Percentiles rank a stretch among this genome's conserved stretches.
Evolutionary conservation across 2,888 invertebrate genomes (phyloP).

Genomic region (Andrena bicolor): DNA sequence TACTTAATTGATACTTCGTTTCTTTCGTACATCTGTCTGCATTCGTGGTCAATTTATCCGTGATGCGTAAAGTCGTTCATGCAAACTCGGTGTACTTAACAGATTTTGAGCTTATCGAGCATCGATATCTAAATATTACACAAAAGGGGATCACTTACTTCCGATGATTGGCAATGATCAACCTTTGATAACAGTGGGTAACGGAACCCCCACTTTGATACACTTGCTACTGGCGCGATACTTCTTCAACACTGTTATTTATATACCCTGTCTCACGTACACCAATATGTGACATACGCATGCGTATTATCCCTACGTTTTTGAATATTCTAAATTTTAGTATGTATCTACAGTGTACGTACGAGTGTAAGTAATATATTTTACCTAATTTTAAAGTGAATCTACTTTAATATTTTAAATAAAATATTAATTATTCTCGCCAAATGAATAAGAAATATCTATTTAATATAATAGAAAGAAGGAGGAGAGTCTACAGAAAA

Average conservation of each 20-base stretch:
- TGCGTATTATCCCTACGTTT: no score
- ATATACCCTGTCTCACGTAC: constrained; percentile 1
- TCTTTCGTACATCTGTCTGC: not conserved
- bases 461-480: no score
- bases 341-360: no score
- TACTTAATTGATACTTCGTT: not conserved
- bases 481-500: no score
- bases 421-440: no score
- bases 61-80: not conserved
- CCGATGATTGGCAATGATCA: not conserved
- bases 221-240: not conserved
- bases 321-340: no score
- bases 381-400: no score
- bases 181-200: not conserved
- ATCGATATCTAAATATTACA: not conserved
- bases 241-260: not conserved
- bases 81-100: no score
- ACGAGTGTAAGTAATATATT: no score
- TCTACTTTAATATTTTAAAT: no score
- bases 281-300: no score
- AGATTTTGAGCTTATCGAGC: not conserved
- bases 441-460: no score
- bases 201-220: not conserved
- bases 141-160: constrained; percentile 22
- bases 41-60: not conserved